These are phyloP conservation scores for Neosilurus mollespiculum DNA, from an alignment of 2,797 vertebrate genomes.

Conservation along the genomic window DNA sequence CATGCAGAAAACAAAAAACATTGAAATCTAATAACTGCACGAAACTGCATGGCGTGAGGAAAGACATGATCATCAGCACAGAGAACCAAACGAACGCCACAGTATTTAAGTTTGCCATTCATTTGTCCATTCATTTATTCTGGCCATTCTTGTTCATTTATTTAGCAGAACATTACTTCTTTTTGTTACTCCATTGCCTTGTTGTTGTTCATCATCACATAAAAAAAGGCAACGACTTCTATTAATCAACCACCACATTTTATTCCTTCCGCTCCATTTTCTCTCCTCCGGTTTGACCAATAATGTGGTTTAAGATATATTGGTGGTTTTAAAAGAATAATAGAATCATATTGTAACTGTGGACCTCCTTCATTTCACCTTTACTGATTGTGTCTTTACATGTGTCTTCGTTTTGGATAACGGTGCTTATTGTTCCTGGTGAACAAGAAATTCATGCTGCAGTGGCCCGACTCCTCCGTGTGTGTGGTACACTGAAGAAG, in stretches of 20 bases:
- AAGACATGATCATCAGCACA: conserved; percentile 72
- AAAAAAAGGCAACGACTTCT: background rate
- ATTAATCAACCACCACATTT: background rate
- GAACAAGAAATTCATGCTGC: background rate
- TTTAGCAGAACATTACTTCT: background rate
- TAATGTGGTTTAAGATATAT: background rate
- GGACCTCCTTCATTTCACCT: background rate
- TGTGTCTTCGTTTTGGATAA: background rate
- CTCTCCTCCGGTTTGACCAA: background rate
- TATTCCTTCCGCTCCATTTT: background rate
- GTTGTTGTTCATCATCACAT: background rate
- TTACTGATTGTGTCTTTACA: background rate
- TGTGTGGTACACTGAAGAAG: background rate
- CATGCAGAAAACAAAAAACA: conserved; percentile 81
- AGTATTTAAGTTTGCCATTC: background rate
- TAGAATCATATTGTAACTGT: background rate
- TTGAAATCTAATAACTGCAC: conserved; percentile 72
- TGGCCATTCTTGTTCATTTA: background rate
- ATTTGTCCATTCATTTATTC: background rate
- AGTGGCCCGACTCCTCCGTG: background rate
- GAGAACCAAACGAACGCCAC: conserved; percentile 12
- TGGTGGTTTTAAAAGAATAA: background rate
- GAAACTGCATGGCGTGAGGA: conserved; percentile 70
- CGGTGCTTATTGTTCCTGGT: background rate
- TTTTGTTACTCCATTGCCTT: background rate